Evolutionary conservation across 2,797 vertebrate species (phyloP).

Genomic region (Choloepus didactylus): DNA sequence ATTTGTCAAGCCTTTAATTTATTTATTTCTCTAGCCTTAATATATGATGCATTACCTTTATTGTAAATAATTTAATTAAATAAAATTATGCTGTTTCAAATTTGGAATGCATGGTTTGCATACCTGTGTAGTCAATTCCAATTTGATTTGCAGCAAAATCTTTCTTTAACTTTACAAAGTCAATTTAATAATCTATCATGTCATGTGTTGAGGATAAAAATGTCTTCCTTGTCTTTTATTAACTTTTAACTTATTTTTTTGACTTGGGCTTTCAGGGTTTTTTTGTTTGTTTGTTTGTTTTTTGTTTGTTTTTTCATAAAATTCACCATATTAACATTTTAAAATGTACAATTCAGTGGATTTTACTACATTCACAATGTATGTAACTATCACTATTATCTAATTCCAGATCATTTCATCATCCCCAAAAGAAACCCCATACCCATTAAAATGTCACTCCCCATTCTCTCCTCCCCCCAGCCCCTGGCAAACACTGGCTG

Average conservation of each 20-base stretch:
- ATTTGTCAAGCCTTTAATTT: background rate
- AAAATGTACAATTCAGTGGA: background rate
- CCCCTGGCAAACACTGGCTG: background rate
- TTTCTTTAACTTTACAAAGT: slow-evolving; percentile 69
- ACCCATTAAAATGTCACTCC: background rate
- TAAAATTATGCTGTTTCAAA: slow-evolving; percentile 1
- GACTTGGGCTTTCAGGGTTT: slow-evolving; percentile 54
- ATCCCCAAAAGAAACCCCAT: background rate
- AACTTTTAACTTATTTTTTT: slow-evolving; percentile 75
- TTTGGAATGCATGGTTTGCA: background rate
- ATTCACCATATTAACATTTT: background rate
- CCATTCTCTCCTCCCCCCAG: background rate
- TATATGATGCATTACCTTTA: background rate
- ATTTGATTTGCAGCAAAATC: slow-evolving; percentile 29
- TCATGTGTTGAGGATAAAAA: slow-evolving; percentile 54
- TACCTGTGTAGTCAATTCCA: background rate
- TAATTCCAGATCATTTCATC: slow-evolving; percentile 3
- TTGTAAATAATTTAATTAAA: slow-evolving; percentile 1
- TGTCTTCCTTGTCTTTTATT: slow-evolving; percentile 67
- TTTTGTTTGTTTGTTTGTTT: rapidly evolving
- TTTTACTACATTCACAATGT: background rate
- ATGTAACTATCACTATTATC: background rate
- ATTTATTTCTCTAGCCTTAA: background rate
- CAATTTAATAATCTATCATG: slow-evolving; percentile 62
- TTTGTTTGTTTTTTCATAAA: rapidly evolving